Evolutionary conservation across 2,888 invertebrate genomes (phyloP).

Genomic region (Tuta absoluta): DNA sequence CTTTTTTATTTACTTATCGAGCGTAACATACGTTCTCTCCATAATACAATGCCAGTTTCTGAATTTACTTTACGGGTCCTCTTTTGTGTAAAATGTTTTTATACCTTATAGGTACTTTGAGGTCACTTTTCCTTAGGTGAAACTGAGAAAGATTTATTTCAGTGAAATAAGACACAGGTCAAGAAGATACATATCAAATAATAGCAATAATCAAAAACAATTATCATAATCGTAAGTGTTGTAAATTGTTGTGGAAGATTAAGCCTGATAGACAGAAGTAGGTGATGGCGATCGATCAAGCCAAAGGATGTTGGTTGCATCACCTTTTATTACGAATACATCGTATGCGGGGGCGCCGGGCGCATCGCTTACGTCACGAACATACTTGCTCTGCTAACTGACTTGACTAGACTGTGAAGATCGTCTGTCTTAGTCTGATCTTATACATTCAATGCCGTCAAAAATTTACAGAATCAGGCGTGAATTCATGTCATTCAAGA

Average conservation of each 20-base stretch:
- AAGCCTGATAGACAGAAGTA: constrained; percentile 12
- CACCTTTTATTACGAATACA: constrained; percentile 21
- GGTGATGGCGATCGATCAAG: constrained; percentile 23
- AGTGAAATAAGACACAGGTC: not conserved
- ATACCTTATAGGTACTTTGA: not conserved
- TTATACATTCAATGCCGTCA: too few species aligned
- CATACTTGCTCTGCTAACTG: not conserved
- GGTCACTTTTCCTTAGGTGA: not conserved
- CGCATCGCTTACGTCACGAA: constrained; percentile 24
- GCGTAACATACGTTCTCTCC: not conserved
- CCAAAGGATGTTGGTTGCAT: constrained; percentile 24
- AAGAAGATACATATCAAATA: not conserved
- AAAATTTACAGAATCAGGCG: too few species aligned
- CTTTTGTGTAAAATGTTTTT: not conserved
- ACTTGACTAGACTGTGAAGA: not conserved
- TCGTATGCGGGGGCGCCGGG: not conserved
- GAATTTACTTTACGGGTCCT: not conserved
- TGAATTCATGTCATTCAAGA: too few species aligned
- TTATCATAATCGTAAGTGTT: not conserved
- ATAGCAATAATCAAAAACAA: not conserved
- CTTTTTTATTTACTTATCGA: constrained; percentile 10
- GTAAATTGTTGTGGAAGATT: constrained; percentile 10
- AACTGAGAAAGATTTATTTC: not conserved
- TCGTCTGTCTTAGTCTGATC: not conserved
- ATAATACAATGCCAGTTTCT: not conserved